Evolutionary conservation across 2,797 vertebrate species (phyloP).

Genomic region (Parotocinclus haroldoi): DNA sequence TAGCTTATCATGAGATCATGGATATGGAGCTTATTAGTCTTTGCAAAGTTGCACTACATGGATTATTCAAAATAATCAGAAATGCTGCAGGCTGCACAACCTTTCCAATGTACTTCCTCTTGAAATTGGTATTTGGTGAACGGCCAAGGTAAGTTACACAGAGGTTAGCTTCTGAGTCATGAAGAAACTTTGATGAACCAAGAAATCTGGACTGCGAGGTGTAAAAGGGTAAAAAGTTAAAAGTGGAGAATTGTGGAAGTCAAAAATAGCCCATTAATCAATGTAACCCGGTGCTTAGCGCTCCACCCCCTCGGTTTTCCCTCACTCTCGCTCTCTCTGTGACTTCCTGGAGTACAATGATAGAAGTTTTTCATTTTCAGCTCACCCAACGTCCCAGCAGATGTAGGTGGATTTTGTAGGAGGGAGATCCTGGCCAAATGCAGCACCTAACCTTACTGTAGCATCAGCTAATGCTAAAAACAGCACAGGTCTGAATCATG

Average conservation of each 20-base stretch:
- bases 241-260: slow-evolving; percentile 60
- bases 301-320: slow-evolving; percentile 42
- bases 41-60: too few relatives aligned
- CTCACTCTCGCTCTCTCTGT: slow-evolving; percentile 13
- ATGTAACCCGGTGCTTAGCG: slow-evolving; percentile 48
- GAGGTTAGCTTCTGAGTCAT: neutral
- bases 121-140: neutral
- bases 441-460: slow-evolving; percentile 17
- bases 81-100: too few relatives aligned
- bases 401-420: slow-evolving; percentile 29
- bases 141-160: too few relatives aligned
- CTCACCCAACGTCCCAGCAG: slow-evolving; percentile 37
- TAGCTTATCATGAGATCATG: too few relatives aligned
- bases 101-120: neutral
- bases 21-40: too few relatives aligned
- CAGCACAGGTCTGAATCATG: slow-evolving; percentile 9
- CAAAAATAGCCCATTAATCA: slow-evolving; percentile 72
- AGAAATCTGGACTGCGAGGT: neutral
- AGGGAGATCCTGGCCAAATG: slow-evolving; percentile 31
- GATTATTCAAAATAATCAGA: too few relatives aligned
- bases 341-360: neutral
- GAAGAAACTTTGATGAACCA: neutral
- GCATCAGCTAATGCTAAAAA: slow-evolving; percentile 12
- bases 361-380: slow-evolving; percentile 4
- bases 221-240: slow-evolving; percentile 43